Evolutionary conservation across 2,113 vertebrate genomes (phyloP).

Genomic region (Taxidea taxus): DNA sequence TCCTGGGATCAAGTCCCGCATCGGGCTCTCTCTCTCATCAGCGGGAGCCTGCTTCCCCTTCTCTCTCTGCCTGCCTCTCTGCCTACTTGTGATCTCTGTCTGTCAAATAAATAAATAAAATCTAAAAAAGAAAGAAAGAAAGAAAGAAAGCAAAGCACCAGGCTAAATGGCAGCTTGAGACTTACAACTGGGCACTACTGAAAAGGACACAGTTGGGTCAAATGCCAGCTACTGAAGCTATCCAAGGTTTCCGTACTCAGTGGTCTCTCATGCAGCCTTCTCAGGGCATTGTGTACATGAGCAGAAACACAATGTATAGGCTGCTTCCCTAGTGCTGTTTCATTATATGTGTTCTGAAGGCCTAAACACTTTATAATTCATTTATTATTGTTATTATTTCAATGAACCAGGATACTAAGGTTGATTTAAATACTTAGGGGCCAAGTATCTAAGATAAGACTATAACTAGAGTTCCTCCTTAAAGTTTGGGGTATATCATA

Average conservation of each 20-base stretch:
- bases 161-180: not conserved
- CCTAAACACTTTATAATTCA: not conserved
- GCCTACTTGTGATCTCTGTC: no score
- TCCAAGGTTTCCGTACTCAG: not conserved
- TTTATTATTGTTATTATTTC: not conserved
- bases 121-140: not conserved
- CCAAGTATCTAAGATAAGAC: not conserved
- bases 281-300: not conserved
- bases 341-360: not conserved
- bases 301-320: not conserved
- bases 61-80: no score
- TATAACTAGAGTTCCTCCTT: not conserved
- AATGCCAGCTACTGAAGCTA: not conserved
- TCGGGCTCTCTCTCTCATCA: no score
- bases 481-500: not conserved
- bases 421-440: not conserved
- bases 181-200: not conserved
- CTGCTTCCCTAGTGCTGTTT: not conserved
- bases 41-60: no score
- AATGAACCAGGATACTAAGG: not conserved
- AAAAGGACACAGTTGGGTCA: not conserved
- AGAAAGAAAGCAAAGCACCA: not conserved
- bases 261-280: not conserved
- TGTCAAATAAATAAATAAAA: no score
- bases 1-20: no score